These are phyloP conservation scores for Alauda arvensis DNA, from an alignment of 2,797 vertebrate genomes.

Conservation along the genomic window DNA sequence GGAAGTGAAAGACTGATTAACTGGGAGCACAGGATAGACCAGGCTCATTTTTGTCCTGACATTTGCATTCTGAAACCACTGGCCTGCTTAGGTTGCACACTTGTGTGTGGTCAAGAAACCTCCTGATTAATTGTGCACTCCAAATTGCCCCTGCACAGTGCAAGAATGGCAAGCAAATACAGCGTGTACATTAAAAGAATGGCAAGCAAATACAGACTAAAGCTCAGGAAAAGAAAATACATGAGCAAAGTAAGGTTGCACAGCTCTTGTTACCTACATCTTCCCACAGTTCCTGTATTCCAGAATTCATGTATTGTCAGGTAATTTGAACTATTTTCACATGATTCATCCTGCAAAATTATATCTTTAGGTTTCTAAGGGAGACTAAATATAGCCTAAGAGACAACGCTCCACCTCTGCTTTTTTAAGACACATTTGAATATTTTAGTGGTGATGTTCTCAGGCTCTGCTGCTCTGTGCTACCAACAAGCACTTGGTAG, in stretches of 20 bases:
- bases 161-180: background rate
- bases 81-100: background rate
- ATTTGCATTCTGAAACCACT: background rate
- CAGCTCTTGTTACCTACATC: background rate
- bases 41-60: background rate
- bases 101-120: background rate
- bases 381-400: conserved; percentile 8
- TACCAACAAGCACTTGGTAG: background rate
- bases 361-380: conserved; percentile 19
- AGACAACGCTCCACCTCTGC: background rate
- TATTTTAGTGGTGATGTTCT: background rate
- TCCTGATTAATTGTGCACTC: background rate
- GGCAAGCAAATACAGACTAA: background rate
- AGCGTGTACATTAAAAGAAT: background rate
- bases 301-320: background rate
- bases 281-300: background rate
- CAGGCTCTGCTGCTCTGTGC: background rate
- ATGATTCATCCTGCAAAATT: background rate
- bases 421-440: background rate
- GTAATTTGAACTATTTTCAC: conserved; percentile 19
- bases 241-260: background rate
- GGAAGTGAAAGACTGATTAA: background rate
- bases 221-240: background rate
- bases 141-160: background rate
- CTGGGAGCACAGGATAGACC: background rate